Evolutionary conservation across 1,140 invertebrate genomes (phyloP), one percentile per base, ranked within the genome.

Genomic region (Oryctes rhinoceros): DNA sequence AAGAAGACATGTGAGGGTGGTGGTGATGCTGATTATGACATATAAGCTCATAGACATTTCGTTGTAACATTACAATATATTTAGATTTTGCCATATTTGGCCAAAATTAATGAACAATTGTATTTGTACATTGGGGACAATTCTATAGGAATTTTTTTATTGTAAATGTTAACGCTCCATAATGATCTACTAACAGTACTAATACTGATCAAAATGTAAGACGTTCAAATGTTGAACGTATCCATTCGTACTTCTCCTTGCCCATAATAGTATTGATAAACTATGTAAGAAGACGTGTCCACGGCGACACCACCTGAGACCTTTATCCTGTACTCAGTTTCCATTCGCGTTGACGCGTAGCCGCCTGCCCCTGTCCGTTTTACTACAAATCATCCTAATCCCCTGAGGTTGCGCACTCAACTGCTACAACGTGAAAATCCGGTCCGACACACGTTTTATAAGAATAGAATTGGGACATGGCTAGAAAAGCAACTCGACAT

Each of bases 391-490:
- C 84, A 85, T 84, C 79, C 80, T 20, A 79, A 83, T 82, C 81
- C 83, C 74, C 30, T 7, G 74, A 48, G 74, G 49, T 53, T 39
- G 76, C 71, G 71, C 84, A 85, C 83, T 85, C 85, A 85, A 79
- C 85, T 86, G 85, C 86, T 85, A 85, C 85, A 84, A 82, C 82
- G 82, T 79, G 83, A 82, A 84, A 86, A 85, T 86, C 85, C 84
- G 82, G 79, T 82, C 78, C 84, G 85, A 86, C 85, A 85, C 85
- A 85, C 85, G 84, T 86, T 85, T 85, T 84, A 84, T 82, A 86
- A 86, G 85, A 86, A 86, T 86, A 86, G 84, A 86, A 86, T 86
- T 83, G 83, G 82, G 84, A 86, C 85, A 85, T 86, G 85, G 84
- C 81, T 76, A 82, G 85, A 86, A 86, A 86, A 83, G 84, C 83